These are phyloP conservation scores for Stictocephala bisonia DNA, from an alignment of 2,888 invertebrate genomes.

Conservation along the genomic window DNA sequence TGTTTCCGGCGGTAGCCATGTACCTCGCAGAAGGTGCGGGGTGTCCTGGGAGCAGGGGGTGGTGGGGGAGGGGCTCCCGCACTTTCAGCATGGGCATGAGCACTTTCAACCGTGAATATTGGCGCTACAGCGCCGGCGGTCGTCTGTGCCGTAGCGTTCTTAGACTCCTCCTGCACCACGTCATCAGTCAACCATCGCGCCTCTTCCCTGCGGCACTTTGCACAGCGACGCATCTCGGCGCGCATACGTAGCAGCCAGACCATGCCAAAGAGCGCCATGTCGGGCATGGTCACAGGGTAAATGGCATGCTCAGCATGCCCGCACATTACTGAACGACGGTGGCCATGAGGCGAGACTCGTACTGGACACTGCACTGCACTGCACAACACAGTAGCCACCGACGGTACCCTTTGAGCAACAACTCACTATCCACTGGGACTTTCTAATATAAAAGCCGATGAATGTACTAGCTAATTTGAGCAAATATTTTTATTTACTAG, in stretches of 20 bases:
- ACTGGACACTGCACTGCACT: too few relatives aligned
- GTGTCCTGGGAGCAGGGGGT: constrained; percentile 64
- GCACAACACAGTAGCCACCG: too few relatives aligned
- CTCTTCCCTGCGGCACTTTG: constrained; percentile 74
- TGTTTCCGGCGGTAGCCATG: constrained; percentile 65
- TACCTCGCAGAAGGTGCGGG: constrained; percentile 70
- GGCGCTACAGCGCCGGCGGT: constrained; percentile 55
- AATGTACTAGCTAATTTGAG: too few relatives aligned
- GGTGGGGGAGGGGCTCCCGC: constrained; percentile 62
- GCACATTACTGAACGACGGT: constrained; percentile 46
- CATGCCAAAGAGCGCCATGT: constrained; percentile 89
- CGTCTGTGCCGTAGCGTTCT: too few relatives aligned
- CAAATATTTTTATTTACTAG: too few relatives aligned
- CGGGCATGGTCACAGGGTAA: constrained; percentile 60
- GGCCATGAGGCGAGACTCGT: too few relatives aligned
- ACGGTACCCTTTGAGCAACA: too few relatives aligned
- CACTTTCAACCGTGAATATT: constrained; percentile 67
- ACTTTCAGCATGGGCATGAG: constrained; percentile 60
- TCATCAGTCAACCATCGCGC: constrained; percentile 67
- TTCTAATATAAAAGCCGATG: too few relatives aligned
- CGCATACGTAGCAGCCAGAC: constrained; percentile 86
- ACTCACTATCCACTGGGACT: too few relatives aligned
- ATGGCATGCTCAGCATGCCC: constrained; percentile 42
- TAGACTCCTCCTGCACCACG: constrained; percentile 68
- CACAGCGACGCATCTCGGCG: constrained; percentile 81